Base-by-base conservation (phyloP, 2,888 invertebrate genomes). In the Ptilodon capucinus region DNA sequence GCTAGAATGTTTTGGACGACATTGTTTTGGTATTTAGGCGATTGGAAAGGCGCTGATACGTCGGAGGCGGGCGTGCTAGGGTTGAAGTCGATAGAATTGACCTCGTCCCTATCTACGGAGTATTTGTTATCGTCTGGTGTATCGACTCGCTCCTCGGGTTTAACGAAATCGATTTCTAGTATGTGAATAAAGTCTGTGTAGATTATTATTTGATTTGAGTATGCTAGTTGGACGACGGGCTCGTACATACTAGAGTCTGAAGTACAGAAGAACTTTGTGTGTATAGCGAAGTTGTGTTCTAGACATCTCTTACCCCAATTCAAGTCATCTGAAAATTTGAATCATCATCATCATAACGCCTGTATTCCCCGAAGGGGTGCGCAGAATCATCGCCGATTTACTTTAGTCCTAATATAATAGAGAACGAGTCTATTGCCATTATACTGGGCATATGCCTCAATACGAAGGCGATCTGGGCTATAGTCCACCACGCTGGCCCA, bases 241-340 rank as follows among this genome's bases (percentile, higher is more conserved):
- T 94, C 93, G 69, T 95, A 95, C 79, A 93, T 92, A 19, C 96
- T 97, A 68, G 95, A 95, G 42, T 97, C 96, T 38, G 95, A 94
- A n/a, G 96, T 95, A 65, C 97, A 95, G 75, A 97, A 96, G 80
- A 97, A 97, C 76, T 96, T 96, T 63, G 97, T 97, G 84, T 98
- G 98, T 58, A 98, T 94, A 40, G 97, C 97, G 64, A 97, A 94
- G 74, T 97, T 97, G 80, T 98, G 98, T 74, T 95, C 94, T 48
- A 97, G 88, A 78, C 98, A 98, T 64, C 95, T 87, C 72, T 94
- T 93, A 43, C 94, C 92, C 66, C 93, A 93, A 65, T 93, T 93
- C 52, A 90, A 82, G 71, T 88, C 91, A 82, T 81, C 81, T 89
- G 84, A 30, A 80, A 78, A 40, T 39, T 42, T 13, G 38, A 46